These are phyloP conservation scores for Platichthys flesus DNA, from an alignment of 2,113 vertebrate species.

Conservation along the genomic window DNA sequence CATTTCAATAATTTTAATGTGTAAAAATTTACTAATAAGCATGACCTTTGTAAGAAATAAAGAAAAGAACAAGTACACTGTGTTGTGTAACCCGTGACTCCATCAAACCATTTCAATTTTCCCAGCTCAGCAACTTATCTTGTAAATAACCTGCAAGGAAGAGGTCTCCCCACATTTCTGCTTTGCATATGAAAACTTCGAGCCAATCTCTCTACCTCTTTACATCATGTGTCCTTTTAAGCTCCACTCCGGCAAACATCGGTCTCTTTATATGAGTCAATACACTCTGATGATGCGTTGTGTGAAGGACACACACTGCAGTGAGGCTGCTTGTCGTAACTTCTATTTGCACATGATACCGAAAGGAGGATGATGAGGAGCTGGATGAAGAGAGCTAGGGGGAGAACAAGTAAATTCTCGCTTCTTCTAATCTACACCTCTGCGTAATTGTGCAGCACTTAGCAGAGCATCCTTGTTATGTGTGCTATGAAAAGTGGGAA, in stretches of 20 bases:
- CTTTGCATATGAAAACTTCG: constrained; percentile 22
- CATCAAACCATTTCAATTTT: not conserved
- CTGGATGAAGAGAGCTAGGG: constrained; percentile 11
- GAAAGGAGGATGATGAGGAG: constrained; percentile 23
- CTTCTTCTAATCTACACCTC: constrained; percentile 37
- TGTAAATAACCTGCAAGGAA: not conserved
- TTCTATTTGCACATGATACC: constrained; percentile 36
- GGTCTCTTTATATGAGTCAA: constrained; percentile 34
- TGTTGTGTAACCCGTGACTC: not conserved
- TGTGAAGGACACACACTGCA: constrained; percentile 19
- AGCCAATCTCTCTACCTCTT: constrained; percentile 20
- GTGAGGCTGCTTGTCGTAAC: constrained; percentile 14
- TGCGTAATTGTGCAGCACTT: constrained; percentile 36
- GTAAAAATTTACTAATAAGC: not conserved
- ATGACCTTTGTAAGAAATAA: not conserved
- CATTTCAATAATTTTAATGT: too few relatives aligned
- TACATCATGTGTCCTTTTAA: constrained; percentile 25
- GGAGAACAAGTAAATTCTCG: constrained; percentile 11
- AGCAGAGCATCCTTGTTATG: constrained; percentile 48
- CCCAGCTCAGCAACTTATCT: not conserved
- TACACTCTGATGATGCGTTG: constrained; percentile 35
- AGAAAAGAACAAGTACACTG: too few relatives aligned
- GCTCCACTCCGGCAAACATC: constrained; percentile 16
- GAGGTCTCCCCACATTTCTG: constrained; percentile 10
- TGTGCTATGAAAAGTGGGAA: constrained; percentile 26